Evolutionary conservation across 2,797 vertebrate genomes (phyloP), one percentile per base, ranked within the genome.

Genomic region (Rhinogobio ventralis): DNA sequence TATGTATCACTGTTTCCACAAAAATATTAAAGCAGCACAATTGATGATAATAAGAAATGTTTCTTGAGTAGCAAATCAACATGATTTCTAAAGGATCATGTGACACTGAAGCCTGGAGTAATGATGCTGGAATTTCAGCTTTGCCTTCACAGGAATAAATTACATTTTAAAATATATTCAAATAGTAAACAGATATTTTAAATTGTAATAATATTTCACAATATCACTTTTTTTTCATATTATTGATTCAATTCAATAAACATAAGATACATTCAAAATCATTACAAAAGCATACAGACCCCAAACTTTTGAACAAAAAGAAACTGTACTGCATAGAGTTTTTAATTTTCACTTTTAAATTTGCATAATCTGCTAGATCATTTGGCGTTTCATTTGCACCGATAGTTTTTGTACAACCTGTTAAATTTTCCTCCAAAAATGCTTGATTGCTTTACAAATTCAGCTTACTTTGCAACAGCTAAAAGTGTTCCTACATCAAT

Each of bases 401-500:
- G 14, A 30, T 36, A 51, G 42, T 66, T 23, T 49, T 66, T 80
- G 49, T 81, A 55, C 49, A 71, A 69, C 49, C n/a, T 71, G 33
- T 67, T 51, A 60, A 73, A 73, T 74, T 64, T 51, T 74, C 36
- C 23, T 53, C 28, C 7, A 11, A 46, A 82, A 74, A 82, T 49
- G 30, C 72, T 67, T 51, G 46, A 67, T 83, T 76, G 72, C 72
- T 67, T 83, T 74, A 64, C 28, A 82, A 33, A 82, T 62, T 74
- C 45, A 51, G 42, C 46, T 42, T 76, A 62, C 4, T 46, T 39
- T 25, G 25, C 30, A 73, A 36, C 30, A 71, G 39, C 53, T 73
- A 78, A 67, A 71, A 79, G 53, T 71, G 45, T 79, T 79, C 67
- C 57, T 55, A 36, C 72, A 62, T 76, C 71, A 75, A 46, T 53